phyloP scores from a whole-genome alignment of 2,113 vertebrate species.

The Chinchilla lanigera region DNA sequence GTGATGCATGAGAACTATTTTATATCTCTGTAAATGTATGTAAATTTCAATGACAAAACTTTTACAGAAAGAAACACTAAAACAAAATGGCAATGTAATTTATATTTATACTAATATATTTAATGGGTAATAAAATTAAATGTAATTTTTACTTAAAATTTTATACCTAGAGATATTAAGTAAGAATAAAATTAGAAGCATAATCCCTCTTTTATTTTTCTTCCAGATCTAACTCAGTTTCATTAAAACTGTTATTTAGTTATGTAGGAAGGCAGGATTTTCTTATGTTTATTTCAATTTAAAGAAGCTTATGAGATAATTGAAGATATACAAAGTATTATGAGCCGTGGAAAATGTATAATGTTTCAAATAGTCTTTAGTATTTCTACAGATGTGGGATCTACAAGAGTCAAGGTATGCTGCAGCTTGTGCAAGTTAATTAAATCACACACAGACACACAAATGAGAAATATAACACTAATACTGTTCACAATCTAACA shows the following conservation, averaged over 20 bases:
- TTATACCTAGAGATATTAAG: background rate
- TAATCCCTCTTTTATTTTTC: background rate
- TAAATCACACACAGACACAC: background rate
- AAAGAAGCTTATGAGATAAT: background rate
- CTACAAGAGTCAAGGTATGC: background rate
- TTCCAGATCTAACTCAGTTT: background rate
- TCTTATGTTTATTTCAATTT: conserved; percentile 40
- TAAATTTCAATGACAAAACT: background rate
- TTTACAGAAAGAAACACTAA: conserved; percentile 1
- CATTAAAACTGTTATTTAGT: background rate
- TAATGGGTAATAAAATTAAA: background rate
- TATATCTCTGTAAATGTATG: background rate
- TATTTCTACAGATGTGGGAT: background rate
- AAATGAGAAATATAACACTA: background rate
- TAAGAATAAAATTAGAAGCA: background rate
- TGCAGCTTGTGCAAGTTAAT: background rate
- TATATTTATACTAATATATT: background rate
- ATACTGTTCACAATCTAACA: background rate
- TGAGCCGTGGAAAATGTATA: background rate
- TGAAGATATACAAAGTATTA: background rate
- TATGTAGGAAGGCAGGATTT: background rate
- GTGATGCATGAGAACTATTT: background rate
- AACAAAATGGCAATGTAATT: background rate
- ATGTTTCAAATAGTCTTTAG: background rate
- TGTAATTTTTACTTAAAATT: conserved; percentile 14